phyloP scores from a whole-genome alignment of 1,140 invertebrate genomes.

The Drosophila burlai region DNA sequence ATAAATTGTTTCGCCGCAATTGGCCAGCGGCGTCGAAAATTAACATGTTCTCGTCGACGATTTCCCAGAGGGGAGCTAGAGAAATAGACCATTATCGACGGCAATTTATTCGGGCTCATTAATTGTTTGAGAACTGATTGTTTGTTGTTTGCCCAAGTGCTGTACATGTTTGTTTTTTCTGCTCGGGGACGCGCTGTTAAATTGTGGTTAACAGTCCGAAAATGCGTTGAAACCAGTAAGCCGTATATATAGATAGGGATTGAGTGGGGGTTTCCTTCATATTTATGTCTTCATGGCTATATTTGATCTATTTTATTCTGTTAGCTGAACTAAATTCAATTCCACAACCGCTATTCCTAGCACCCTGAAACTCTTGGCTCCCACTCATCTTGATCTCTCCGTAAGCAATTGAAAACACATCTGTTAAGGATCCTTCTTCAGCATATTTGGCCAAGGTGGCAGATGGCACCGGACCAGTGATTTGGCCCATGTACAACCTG shows the following conservation, averaged over 20 bases:
- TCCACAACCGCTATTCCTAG: neutral
- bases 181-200: conserved; percentile 40
- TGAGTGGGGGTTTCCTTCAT: neutral
- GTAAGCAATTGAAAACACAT: conserved; percentile 45
- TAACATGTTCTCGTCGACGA: conserved; percentile 65
- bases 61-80: conserved; percentile 36
- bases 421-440: conserved; percentile 23
- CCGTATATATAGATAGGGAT: conserved; percentile 32
- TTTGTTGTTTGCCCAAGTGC: conserved; percentile 41
- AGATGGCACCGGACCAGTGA: conserved; percentile 26
- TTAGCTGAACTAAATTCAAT: neutral
- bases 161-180: conserved; percentile 18
- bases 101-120: conserved; percentile 69
- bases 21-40: conserved; percentile 54
- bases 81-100: conserved; percentile 65
- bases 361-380: neutral
- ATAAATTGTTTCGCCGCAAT: conserved; percentile 66
- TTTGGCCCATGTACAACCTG: conserved; percentile 59
- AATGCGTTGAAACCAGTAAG: conserved; percentile 39
- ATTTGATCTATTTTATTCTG: neutral
- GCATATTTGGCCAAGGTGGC: conserved; percentile 15
- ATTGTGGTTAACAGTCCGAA: conserved; percentile 37
- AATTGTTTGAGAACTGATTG: conserved; percentile 52
- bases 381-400: conserved; percentile 22
- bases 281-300: neutral